phyloP scores from a whole-genome alignment of 35 echinoderm and acorn worm genomes.

The Apostichopus parvimensis region DNA sequence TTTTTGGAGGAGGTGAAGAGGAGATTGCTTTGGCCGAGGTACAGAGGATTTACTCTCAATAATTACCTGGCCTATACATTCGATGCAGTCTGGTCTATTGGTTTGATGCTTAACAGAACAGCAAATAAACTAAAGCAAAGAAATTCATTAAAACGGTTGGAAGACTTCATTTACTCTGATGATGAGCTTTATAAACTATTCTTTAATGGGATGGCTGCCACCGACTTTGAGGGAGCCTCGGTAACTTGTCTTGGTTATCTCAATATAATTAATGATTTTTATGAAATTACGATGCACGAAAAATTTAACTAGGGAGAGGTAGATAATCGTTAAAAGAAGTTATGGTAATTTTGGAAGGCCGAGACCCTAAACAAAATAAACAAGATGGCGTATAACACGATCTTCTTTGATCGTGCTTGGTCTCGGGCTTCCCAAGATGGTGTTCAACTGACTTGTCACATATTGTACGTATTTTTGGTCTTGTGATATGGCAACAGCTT shows the following conservation, averaged over 20 bases:
- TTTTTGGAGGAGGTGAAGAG: neutral
- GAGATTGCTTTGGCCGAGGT: neutral
- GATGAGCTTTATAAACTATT: neutral
- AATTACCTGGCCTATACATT: slow-evolving; percentile 16
- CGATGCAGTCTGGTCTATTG: slow-evolving; percentile 18
- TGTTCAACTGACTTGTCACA: too few relatives aligned
- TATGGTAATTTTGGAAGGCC: too few relatives aligned
- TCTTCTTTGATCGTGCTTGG: too few relatives aligned
- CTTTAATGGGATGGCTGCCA: slow-evolving; percentile 1
- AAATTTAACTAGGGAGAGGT: too few relatives aligned
- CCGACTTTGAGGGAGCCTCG: neutral
- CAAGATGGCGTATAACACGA: too few relatives aligned
- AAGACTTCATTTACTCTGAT: slow-evolving; percentile 17
- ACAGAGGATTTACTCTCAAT: neutral
- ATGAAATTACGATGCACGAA: too few relatives aligned
- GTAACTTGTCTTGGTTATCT: neutral
- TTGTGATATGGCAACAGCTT: too few relatives aligned
- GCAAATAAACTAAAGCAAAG: neutral
- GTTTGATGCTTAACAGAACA: neutral
- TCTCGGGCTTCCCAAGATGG: too few relatives aligned
- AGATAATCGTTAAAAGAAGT: too few relatives aligned
- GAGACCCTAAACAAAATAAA: too few relatives aligned
- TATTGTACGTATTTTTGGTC: too few relatives aligned
- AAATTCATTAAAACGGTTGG: neutral
- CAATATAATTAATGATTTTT: neutral